Evolutionary conservation across 1,140 invertebrate genomes (phyloP).

Genomic region (Panulirus ornatus): DNA sequence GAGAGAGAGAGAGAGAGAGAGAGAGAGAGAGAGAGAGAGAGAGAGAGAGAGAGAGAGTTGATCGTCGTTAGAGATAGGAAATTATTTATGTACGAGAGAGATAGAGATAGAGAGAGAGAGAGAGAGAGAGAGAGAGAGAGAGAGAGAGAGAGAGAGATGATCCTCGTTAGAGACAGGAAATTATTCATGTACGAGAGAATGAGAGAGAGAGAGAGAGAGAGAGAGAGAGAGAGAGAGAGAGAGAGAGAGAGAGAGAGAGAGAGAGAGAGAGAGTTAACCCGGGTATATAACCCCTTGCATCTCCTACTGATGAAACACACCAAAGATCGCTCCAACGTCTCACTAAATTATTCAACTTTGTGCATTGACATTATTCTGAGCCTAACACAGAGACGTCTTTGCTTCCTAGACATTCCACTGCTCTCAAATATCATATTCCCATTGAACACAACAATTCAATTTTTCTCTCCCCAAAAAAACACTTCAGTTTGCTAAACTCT

Average conservation of each 20-base stretch:
- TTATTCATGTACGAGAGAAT: not conserved
- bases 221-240: not conserved
- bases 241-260: not conserved
- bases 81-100: not conserved
- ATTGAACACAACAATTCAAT: too few relatives aligned
- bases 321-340: not conserved
- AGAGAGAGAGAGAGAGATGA: not conserved
- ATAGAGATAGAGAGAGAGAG: not conserved
- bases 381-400: not conserved
- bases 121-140: not conserved
- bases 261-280: too few relatives aligned
- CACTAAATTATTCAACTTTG: not conserved
- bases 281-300: too few relatives aligned
- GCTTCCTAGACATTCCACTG: not conserved
- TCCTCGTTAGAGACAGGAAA: not conserved
- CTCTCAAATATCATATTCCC: not conserved
- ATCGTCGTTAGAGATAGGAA: not conserved
- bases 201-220: not conserved
- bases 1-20: not conserved
- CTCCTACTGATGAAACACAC: too few relatives aligned
- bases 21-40: not conserved
- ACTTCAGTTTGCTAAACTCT: too few relatives aligned
- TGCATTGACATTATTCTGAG: not conserved
- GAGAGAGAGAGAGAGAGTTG: not conserved
- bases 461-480: too few relatives aligned